Evolutionary conservation across 2,797 vertebrate genomes (phyloP).

Genomic region (Toxotes lorentzi): DNA sequence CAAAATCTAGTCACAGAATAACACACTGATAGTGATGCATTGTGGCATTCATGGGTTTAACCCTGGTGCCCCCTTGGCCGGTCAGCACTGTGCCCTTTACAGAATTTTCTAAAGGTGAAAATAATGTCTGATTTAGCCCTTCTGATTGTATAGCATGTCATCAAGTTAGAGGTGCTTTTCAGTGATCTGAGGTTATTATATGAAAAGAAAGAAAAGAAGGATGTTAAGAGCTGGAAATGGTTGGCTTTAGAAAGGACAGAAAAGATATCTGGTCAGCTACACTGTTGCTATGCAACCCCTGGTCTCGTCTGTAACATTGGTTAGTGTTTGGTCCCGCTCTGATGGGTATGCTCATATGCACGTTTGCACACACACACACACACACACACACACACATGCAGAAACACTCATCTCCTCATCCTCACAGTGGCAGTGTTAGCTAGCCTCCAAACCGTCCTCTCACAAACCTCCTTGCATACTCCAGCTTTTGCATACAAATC

Average conservation of each 20-base stretch:
- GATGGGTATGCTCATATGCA: slow-evolving; percentile 63
- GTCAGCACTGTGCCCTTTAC: slow-evolving; percentile 26
- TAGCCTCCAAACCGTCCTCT: slow-evolving; percentile 49
- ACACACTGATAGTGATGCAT: slow-evolving; percentile 3
- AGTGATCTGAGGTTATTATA: slow-evolving; percentile 57
- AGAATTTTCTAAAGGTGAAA: slow-evolving; percentile 45
- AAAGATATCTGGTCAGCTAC: slow-evolving; percentile 82
- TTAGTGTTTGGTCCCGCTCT: slow-evolving; percentile 73
- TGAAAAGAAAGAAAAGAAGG: slow-evolving; percentile 69
- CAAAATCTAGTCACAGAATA: slow-evolving; percentile 10
- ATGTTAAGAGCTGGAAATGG: slow-evolving; percentile 67
- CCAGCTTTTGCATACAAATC: slow-evolving; percentile 68
- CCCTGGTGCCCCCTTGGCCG: slow-evolving; percentile 2
- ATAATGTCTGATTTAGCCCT: slow-evolving; percentile 32
- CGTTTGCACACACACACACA: slow-evolving; percentile 42
- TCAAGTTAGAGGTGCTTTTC: slow-evolving; percentile 54
- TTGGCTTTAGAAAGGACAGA: slow-evolving; percentile 76
- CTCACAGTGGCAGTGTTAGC: slow-evolving; percentile 54
- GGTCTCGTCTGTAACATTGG: slow-evolving; percentile 74
- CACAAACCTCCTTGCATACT: slow-evolving; percentile 48
- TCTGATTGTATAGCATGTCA: slow-evolving; percentile 54
- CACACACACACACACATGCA: slow-evolving; percentile 15
- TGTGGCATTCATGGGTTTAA: slow-evolving; percentile 32
- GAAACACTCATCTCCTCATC: slow-evolving; percentile 38
- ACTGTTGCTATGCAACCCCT: slow-evolving; percentile 89